phyloP scores from a whole-genome alignment of 2,113 vertebrate species.

The Ictalurus punctatus region DNA sequence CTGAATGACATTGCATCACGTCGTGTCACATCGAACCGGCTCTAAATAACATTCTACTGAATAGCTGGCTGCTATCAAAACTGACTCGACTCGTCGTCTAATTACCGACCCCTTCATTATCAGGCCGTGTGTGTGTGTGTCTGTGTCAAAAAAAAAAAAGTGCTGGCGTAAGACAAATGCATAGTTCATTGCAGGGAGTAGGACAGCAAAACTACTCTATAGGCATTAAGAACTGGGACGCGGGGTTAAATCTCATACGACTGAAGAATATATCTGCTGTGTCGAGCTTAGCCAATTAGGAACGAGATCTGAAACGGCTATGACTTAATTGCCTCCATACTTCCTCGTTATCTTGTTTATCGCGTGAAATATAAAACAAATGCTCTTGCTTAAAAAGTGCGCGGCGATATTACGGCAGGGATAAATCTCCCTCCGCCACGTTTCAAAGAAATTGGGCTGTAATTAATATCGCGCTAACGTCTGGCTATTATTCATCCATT shows the following conservation, averaged over 20 bases:
- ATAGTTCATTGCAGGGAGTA: not conserved
- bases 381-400: constrained; percentile 35
- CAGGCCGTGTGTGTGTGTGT: not conserved
- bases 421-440: constrained; percentile 66
- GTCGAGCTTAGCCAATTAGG: not conserved
- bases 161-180: not conserved
- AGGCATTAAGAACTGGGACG: not conserved
- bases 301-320: not conserved
- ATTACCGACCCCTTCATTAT: not conserved
- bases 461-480: constrained; percentile 72
- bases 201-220: not conserved
- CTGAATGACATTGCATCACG: constrained; percentile 13
- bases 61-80: not conserved
- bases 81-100: not conserved
- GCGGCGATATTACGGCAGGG: constrained; percentile 44
- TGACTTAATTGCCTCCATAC: constrained; percentile 30
- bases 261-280: not conserved
- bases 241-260: not conserved
- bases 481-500: constrained; percentile 71
- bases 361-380: constrained; percentile 29
- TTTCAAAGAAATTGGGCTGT: constrained; percentile 60
- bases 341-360: constrained; percentile 36
- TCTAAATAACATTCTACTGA: not conserved
- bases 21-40: not conserved
- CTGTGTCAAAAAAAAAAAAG: not conserved